These are phyloP conservation scores for Australoheros scitulus DNA, from an alignment of 2,113 vertebrate genomes.

Conservation along the genomic window DNA sequence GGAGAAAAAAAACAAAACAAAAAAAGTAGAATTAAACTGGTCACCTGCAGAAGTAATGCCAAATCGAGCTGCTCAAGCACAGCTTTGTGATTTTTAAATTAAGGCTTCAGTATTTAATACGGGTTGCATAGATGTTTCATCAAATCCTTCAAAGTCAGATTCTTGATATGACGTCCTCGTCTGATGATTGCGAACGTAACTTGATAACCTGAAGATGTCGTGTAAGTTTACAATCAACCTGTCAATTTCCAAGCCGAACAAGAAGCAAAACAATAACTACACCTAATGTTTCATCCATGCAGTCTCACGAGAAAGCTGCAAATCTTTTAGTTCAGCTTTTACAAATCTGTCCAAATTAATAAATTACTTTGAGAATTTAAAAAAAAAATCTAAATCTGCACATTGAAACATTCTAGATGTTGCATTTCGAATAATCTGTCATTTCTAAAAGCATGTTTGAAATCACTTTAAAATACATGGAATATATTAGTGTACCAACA, in stretches of 20 bases:
- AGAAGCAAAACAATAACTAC: constrained; percentile 3
- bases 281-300: constrained; percentile 5
- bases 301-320: constrained; percentile 1
- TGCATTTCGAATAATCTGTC: constrained; percentile 53
- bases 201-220: constrained; percentile 16
- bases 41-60: constrained; percentile 28
- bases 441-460: constrained; percentile 60
- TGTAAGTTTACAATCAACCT: constrained; percentile 47
- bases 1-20: constrained; percentile 20
- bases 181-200: not conserved
- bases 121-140: constrained; percentile 60
- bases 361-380: constrained; percentile 40
- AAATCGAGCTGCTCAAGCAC: constrained; percentile 34
- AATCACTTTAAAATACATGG: constrained; percentile 70
- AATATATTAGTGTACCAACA: constrained; percentile 82
- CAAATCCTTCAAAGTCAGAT: constrained; percentile 51
- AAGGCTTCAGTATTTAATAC: constrained; percentile 36
- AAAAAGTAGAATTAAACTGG: constrained; percentile 23
- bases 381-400: constrained; percentile 45
- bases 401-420: constrained; percentile 50
- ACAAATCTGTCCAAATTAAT: constrained; percentile 45
- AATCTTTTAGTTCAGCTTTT: constrained; percentile 36
- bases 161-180: not conserved
- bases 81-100: constrained; percentile 20
- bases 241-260: constrained; percentile 38